Conservation (phyloP, 2,113 vertebrate genomes). For the Chitala chitala region DNA sequence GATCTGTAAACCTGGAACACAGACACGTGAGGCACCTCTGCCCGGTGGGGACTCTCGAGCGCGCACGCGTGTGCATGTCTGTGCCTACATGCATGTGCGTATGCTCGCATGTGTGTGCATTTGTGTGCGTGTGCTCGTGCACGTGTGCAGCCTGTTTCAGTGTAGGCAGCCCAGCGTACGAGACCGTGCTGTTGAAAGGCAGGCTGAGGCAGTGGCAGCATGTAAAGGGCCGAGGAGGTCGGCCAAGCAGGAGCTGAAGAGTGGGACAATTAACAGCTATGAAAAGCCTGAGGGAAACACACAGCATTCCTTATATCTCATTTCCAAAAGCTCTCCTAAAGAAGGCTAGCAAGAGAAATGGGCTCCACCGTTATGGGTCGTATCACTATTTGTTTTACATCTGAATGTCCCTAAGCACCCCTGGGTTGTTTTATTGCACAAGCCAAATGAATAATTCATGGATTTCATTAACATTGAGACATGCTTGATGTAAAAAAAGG, state of each 20-base stretch:
- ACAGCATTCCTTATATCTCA: not conserved
- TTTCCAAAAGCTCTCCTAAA: not conserved
- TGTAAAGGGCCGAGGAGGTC: not conserved
- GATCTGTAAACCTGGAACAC: too few relatives aligned
- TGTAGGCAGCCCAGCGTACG: too few relatives aligned
- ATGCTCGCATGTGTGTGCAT: too few relatives aligned
- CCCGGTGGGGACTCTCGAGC: too few relatives aligned
- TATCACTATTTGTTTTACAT: constrained; percentile 18
- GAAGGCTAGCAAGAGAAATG: not conserved
- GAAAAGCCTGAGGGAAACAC: not conserved
- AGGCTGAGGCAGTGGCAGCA: too few relatives aligned
- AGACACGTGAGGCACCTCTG: too few relatives aligned
- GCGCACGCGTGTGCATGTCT: too few relatives aligned
- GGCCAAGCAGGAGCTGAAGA: not conserved
- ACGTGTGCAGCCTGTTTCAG: too few relatives aligned
- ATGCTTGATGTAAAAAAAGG: not conserved
- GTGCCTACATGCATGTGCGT: too few relatives aligned
- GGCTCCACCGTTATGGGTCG: not conserved
- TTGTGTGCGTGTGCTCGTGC: too few relatives aligned
- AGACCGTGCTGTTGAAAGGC: too few relatives aligned
- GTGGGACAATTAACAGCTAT: constrained; percentile 7
- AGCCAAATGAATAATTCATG: constrained; percentile 13
- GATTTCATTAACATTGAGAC: not conserved
- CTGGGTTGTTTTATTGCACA: too few relatives aligned
- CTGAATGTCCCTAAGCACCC: not conserved